Evolutionary conservation across 2,888 invertebrate genomes (phyloP), one percentile per base, ranked within the genome.

Genomic region (Ctenicera cuprea): DNA sequence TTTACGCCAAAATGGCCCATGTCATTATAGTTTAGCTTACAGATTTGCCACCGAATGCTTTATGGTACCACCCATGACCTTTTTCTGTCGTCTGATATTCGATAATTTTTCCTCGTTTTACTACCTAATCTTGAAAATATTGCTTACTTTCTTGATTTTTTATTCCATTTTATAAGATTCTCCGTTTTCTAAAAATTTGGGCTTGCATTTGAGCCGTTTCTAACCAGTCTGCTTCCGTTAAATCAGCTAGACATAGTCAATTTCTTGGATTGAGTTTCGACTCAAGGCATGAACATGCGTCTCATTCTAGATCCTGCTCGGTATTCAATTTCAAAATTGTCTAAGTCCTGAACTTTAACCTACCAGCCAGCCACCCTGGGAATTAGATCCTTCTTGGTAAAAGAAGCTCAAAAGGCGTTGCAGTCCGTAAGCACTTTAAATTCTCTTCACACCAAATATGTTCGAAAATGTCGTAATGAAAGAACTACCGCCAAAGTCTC

Each of bases 301-400:
- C n/a, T n/a, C 83, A 84, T 84, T 54, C 72, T 76, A 3, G 71
- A 50, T 0, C 83, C 83, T 3, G 82, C 77, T 16, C 83, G 64
- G 52, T 83, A 82, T 38, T 80, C 76, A 0, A 85, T 78, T 0
- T 68, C 67, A 66, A 83, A 85, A 14, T 79, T 77, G 71, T n/a
- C n/a, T n/a, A 80, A 84, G 48, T 85, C 83, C 67, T 82, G 82
- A 0, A 80, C 73, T 41, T 20, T 52, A 9, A 83, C 22, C 80
- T 83, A 83, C 83, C 85, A 84, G 14, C 83, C 65, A 11, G 76
- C 81, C 5, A 83, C 77, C 66, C 82, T 63, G 0, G 84, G 83
- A 8, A 76, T 63, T 14, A 81, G 38, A 48, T 81, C 80, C 16
- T 61, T 66, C 70, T 82, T 80, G 20, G 67, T 71, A 14, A 72